Evolutionary conservation across 2,888 invertebrate species (phyloP).

Genomic region (Agapetus fuscipes): DNA sequence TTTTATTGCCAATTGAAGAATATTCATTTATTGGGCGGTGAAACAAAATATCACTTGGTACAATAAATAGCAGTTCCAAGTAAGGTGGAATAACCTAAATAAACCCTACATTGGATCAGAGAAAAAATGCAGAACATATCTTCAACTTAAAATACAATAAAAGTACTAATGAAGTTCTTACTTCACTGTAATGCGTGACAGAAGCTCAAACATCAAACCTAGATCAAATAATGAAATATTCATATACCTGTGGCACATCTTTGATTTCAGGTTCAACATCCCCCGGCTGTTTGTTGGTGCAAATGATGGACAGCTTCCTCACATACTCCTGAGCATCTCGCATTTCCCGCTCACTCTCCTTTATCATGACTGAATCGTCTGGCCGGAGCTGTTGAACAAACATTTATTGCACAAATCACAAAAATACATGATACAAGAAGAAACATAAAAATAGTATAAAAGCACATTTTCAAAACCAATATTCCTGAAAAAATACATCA

Average conservation of each 20-base stretch:
- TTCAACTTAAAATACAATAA: background rate
- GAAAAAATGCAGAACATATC: background rate
- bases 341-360: constrained; percentile 74
- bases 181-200: background rate
- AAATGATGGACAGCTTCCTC: constrained; percentile 73
- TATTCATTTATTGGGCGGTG: too few species aligned
- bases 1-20: too few species aligned
- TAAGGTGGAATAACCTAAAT: too few species aligned
- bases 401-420: background rate
- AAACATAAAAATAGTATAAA: background rate
- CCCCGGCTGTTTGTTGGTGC: constrained; percentile 70
- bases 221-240: constrained; percentile 3
- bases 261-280: constrained; percentile 66
- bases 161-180: background rate
- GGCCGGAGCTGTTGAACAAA: constrained; percentile 59
- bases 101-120: too few species aligned
- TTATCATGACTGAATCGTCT: constrained; percentile 69
- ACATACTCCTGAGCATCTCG: constrained; percentile 79
- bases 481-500: background rate
- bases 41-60: too few species aligned
- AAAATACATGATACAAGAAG: constrained; percentile 1
- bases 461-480: constrained; percentile 9
- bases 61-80: too few species aligned
- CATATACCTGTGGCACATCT: constrained; percentile 51
- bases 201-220: background rate